phyloP scores from a whole-genome alignment of 1,140 invertebrate species.

The Odontomachus brunneus region DNA sequence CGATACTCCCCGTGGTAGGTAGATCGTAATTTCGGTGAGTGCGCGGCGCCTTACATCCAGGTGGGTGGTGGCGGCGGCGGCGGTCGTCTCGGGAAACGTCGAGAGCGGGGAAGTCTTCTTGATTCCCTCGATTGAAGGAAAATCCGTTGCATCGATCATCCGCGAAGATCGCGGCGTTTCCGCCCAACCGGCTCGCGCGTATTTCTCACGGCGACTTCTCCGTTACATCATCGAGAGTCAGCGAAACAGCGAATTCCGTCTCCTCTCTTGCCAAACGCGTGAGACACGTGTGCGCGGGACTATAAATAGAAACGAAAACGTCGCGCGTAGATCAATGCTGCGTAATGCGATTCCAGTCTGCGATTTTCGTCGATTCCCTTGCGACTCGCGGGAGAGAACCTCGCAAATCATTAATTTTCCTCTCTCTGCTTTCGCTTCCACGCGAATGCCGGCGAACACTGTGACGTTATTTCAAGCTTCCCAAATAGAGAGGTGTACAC shows the following conservation, averaged over 20 bases:
- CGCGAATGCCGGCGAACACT: not conserved
- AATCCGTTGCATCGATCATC: conserved; percentile 40
- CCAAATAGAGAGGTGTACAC: too few relatives aligned
- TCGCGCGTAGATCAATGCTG: not conserved
- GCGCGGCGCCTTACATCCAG: conserved; percentile 37
- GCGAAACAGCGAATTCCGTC: not conserved
- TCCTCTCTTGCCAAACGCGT: not conserved
- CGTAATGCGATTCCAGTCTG: not conserved
- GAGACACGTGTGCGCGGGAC: not conserved
- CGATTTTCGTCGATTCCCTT: not conserved
- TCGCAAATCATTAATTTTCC: not conserved
- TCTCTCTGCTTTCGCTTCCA: not conserved
- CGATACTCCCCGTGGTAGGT: conserved; percentile 61
- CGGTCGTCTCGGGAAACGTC: conserved; percentile 52
- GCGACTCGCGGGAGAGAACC: not conserved
- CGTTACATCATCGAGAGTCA: not conserved
- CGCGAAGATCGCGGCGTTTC: not conserved
- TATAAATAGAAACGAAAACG: conserved; percentile 3
- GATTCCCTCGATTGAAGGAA: conserved; percentile 20
- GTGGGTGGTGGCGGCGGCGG: conserved; percentile 2
- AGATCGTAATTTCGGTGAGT: conserved; percentile 59
- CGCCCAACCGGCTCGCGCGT: not conserved
- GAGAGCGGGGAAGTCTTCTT: conserved; percentile 39
- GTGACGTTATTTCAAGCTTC: conserved; percentile 15
- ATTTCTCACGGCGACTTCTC: not conserved